Evolutionary conservation across 1,140 invertebrate genomes (phyloP), one percentile per base, ranked within the genome.

Genomic region (Aphaenogaster ashmeadi): DNA sequence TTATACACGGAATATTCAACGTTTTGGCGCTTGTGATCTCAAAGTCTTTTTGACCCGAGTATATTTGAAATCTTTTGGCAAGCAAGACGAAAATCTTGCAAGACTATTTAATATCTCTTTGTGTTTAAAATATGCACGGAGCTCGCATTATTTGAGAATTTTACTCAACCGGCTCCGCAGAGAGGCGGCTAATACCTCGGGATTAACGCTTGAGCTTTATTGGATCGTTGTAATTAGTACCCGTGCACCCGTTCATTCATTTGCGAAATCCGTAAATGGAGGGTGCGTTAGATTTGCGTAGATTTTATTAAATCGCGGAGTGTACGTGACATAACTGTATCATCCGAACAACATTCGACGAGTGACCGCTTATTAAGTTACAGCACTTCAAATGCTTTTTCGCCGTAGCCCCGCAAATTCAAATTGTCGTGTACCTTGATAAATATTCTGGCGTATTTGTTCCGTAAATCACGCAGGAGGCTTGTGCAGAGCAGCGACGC

Each of bases 371-470:
- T 56, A 56, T 38, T 71, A 71, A 56, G 50, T 71, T 81, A 44
- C 66, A 33, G 50, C 66, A 27, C 66, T n/a, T 66, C 15, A 69
- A 56, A 72, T 71, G 60, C 69, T 71, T 71, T 79, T 66, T 83
- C 54, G 54, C 21, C 33, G 54, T 15, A 69, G 66, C 41, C 5
- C 11, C 18, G 21, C 47, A 56, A 83, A 83, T 72, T 83, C 54
- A 83, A 83, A 83, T 83, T 83, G 41, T 47, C 0, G 41, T 1
- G 67, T 21, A 47, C 21, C 56, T 74, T 60, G 67, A 83, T 83
- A 74, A 72, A 83, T 72, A 74, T 83, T 83, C 52, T 18, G 38
- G 27, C 52, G 2, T 83, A 83, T 83, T 83, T 83, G 67, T 47
- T 74, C 18, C 80, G 67, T 36, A 83, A 83, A 83, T 83, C 67